Conservation (phyloP, 1,140 invertebrate species). For the Euschistus heros region DNA sequence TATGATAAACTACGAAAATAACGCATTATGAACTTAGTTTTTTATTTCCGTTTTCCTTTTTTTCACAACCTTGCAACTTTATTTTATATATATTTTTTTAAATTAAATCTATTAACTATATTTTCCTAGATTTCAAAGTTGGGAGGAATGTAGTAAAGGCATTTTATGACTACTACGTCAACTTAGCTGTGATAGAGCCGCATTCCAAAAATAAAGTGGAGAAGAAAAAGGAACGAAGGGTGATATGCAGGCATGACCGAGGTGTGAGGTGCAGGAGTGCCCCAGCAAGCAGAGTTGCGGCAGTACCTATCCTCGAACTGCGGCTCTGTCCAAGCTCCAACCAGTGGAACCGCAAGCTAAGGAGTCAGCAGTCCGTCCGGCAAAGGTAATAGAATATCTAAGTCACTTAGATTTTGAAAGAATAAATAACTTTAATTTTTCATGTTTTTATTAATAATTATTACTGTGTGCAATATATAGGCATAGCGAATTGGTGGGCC, state of each 20-base stretch:
- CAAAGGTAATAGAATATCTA: too few relatives aligned
- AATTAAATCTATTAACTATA: too few relatives aligned
- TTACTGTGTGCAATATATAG: too few relatives aligned
- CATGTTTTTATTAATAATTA: too few relatives aligned
- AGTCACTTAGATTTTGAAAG: too few relatives aligned
- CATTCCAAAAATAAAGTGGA: conserved; percentile 8
- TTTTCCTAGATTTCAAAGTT: conserved; percentile 44
- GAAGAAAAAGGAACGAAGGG: neutral
- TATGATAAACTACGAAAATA: too few relatives aligned
- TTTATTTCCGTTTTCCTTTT: too few relatives aligned
- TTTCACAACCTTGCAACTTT: neutral
- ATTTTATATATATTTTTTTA: too few relatives aligned
- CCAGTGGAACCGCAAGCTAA: neutral
- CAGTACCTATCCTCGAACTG: neutral
- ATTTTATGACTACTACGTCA: conserved; percentile 68
- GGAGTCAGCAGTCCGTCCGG: neutral
- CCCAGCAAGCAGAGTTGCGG: neutral
- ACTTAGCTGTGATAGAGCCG: conserved; percentile 45
- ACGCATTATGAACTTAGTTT: too few relatives aligned
- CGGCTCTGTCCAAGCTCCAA: neutral
- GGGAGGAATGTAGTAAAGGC: conserved; percentile 65
- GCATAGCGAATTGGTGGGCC: too few relatives aligned
- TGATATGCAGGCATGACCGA: neutral
- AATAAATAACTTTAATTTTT: too few relatives aligned
- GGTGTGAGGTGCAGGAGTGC: neutral